phyloP scores from a whole-genome alignment of 2,113 vertebrate genomes.

The Dermatemys mawii region DNA sequence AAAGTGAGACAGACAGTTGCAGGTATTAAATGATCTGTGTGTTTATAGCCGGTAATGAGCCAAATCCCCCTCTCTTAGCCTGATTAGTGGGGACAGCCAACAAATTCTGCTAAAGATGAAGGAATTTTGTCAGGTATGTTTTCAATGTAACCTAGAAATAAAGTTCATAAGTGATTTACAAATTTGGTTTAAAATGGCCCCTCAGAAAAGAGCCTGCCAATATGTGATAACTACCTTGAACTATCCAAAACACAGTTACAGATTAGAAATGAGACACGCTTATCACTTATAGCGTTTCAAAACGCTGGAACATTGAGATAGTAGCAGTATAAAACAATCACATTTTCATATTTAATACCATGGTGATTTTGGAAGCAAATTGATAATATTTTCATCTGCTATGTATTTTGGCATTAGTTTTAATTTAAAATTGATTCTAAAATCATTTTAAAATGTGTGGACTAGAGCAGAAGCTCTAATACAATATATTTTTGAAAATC shows the following conservation, averaged over 20 bases:
- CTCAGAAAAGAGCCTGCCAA: background rate
- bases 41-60: background rate
- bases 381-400: constrained; percentile 45
- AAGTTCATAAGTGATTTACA: background rate
- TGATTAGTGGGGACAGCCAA: background rate
- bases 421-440: constrained; percentile 55
- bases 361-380: constrained; percentile 6
- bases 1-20: background rate
- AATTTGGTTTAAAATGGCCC: background rate
- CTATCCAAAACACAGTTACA: background rate
- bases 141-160: background rate
- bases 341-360: constrained; percentile 63
- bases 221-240: constrained; percentile 25
- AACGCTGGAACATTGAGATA: constrained; percentile 39
- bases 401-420: constrained; percentile 37
- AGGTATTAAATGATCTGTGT: background rate
- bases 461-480: constrained; percentile 27
- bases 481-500: constrained; percentile 24
- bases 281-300: background rate
- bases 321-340: constrained; percentile 15
- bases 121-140: background rate
- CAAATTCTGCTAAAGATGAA: background rate
- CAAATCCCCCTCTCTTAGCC: background rate
- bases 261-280: background rate
- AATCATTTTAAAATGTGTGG: constrained; percentile 13